Evolutionary conservation across 2,113 vertebrate genomes (phyloP), one percentile per base, ranked within the genome.

Genomic region (Grus americana): DNA sequence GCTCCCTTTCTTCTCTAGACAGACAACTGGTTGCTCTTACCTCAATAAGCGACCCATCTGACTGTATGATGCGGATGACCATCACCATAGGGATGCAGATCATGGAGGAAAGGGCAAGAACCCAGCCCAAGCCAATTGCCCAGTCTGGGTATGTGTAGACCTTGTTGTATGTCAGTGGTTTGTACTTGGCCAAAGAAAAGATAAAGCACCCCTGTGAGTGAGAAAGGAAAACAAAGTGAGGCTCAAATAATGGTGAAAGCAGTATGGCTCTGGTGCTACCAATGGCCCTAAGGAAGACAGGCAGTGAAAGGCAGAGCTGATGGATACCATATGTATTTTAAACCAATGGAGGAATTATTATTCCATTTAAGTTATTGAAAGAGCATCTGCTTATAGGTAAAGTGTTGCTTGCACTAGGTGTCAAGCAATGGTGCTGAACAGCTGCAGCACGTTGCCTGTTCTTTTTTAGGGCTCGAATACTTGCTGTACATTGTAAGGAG

Each of bases 121-220:
- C 92, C 99, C 99, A 99, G 89, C 99, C 99, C 70, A 99, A 90
- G 76, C 99, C 99, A 10, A 99, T 99, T 91, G 99, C 98, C 99
- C 99, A 99, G 65, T 98, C 98, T 11, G 99, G 99, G 96, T 99
- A 99, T 57, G 98, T 97, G 74, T 99, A 99, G 96, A 98, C 97
- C 97, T 99, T 99, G 97, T 99, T 99, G 96, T 99, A 99, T 91
- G 98, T 99, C 98, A 99, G 98, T 62, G 99, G 99, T 91, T 99
- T 99, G 82, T 99, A 99, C 97, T 99, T 99, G 96, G 98, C 99
- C 94, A 99, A 97, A 57, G 99, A 99, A 98, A 99, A 99, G 95
- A 99, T 81, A 82, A 99, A 99, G 97, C 99, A 99, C 90, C 99
- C 99, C 99, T 99, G 95, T 82, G 90, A 80, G 92, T 73, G 57